A percentile compares a stretch with the other conserved stretches of the same genome.
Conservation (phyloP, 2,113 vertebrate genomes). For the Bubo blakistoni region DNA sequence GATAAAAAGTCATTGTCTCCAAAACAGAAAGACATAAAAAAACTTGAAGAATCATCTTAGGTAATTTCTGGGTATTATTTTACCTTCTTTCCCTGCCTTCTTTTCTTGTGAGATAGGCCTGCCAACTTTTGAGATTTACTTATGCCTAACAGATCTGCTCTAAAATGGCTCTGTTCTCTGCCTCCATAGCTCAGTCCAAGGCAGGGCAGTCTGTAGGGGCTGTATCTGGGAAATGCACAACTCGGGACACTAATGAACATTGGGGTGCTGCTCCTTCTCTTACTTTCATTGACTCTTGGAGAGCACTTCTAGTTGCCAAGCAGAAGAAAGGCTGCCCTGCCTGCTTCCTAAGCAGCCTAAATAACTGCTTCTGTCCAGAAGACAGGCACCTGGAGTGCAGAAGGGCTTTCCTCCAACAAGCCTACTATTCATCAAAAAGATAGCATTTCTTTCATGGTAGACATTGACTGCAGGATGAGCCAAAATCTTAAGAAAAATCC, state of each 20-base stretch:
- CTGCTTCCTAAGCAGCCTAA: background rate
- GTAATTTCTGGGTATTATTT: background rate
- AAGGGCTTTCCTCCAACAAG: background rate
- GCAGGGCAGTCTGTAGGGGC: background rate
- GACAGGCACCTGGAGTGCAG: background rate
- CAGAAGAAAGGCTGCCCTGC: background rate
- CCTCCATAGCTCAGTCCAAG: background rate
- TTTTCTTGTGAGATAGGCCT: background rate
- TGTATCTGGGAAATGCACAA: background rate
- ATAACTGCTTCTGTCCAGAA: background rate
- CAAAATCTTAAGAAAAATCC: background rate
- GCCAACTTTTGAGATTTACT: background rate
- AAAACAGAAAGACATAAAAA: background rate
- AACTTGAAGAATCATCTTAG: background rate
- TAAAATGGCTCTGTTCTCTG: background rate
- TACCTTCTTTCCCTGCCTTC: background rate
- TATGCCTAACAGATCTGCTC: background rate
- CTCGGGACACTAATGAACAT: background rate
- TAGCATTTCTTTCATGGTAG: background rate
- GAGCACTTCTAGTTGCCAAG: background rate
- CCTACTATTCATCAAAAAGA: background rate
- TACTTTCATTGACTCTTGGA: background rate
- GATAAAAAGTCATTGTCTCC: background rate
- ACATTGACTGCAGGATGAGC: background rate
- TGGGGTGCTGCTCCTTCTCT: background rate